Conservation (phyloP, 1,140 invertebrate species). For the Sitodiplosis mosellana region DNA sequence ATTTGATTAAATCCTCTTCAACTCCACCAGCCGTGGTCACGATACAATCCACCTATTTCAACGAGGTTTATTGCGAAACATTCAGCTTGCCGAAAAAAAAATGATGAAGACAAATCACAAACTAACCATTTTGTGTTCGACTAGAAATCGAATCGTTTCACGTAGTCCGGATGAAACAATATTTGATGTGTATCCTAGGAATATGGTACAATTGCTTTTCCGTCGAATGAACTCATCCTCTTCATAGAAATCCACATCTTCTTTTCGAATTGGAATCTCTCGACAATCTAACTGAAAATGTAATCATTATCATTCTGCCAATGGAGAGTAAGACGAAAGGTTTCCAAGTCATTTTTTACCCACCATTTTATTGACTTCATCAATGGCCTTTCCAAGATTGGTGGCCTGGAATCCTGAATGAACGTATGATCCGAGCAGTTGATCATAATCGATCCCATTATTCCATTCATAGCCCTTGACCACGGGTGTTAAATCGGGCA, state of each 20-base stretch:
- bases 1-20: slow-evolving; percentile 99
- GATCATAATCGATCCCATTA: slow-evolving; percentile 72
- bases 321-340: neutral
- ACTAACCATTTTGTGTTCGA: slow-evolving; percentile 50
- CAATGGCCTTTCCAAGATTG: slow-evolving; percentile 76
- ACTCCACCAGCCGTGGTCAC: slow-evolving; percentile 96
- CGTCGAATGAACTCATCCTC: slow-evolving; percentile 64
- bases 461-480: slow-evolving; percentile 86
- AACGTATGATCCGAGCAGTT: slow-evolving; percentile 61
- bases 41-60: slow-evolving; percentile 77
- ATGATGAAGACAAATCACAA: neutral
- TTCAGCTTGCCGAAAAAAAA: neutral
- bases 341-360: slow-evolving; percentile 3
- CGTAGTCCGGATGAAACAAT: slow-evolving; percentile 88
- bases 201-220: slow-evolving; percentile 80
- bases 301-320: neutral
- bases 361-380: slow-evolving; percentile 89
- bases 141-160: slow-evolving; percentile 78
- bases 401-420: slow-evolving; percentile 91
- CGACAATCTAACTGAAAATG: slow-evolving; percentile 31
- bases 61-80: neutral
- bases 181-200: slow-evolving; percentile 96
- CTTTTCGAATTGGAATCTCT: slow-evolving; percentile 38
- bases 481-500: slow-evolving; percentile 39
- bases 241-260: slow-evolving; percentile 45